Conservation (phyloP, 2,113 vertebrate species). For the Podiceps cristatus region DNA sequence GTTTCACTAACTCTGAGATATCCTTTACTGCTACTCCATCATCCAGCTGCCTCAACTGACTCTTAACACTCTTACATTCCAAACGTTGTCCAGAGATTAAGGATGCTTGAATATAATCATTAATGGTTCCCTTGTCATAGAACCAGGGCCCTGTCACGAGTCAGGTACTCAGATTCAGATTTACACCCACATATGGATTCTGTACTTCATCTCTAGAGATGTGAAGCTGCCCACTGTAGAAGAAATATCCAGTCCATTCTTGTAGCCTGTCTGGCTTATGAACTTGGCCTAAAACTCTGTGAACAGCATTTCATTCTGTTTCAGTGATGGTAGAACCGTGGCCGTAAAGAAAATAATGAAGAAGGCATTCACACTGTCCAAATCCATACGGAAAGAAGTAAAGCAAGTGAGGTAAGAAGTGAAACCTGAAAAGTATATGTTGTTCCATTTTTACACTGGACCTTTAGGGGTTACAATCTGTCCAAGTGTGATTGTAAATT, state of each 20-base stretch:
- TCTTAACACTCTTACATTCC: neutral
- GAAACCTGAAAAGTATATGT: neutral
- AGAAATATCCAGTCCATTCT: neutral
- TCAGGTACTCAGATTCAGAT: neutral
- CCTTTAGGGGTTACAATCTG: neutral
- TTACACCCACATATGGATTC: neutral
- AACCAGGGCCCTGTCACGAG: neutral
- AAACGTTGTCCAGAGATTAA: neutral
- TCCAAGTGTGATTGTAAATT: neutral
- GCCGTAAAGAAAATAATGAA: conserved; percentile 86
- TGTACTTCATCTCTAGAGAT: neutral
- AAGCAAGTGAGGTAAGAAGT: conserved; percentile 85
- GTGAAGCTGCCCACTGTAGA: neutral
- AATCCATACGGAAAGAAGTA: conserved; percentile 85
- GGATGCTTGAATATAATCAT: neutral
- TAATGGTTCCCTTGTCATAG: neutral
- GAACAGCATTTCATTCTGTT: conserved; percentile 22
- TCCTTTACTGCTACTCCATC: neutral
- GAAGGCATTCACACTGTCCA: conserved; percentile 81
- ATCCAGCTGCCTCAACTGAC: neutral
- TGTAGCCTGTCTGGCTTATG: neutral
- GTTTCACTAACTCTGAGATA: neutral
- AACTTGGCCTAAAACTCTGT: neutral
- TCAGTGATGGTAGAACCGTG: conserved; percentile 84
- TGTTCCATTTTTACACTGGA: neutral